Evolutionary conservation across 2,113 vertebrate species (phyloP).

Genomic region (Nanger granti): DNA sequence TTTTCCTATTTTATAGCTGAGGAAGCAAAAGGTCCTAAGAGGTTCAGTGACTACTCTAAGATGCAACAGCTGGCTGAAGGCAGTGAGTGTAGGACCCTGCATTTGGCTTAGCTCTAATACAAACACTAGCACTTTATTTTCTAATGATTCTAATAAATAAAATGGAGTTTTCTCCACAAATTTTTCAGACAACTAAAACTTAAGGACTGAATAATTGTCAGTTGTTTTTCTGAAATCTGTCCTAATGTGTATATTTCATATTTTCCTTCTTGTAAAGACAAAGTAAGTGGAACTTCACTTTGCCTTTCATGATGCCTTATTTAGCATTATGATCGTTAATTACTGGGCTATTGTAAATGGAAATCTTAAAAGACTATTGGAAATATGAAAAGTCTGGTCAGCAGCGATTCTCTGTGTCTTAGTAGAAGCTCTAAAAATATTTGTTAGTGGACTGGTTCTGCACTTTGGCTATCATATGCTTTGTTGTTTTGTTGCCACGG

Average conservation of each 20-base stretch:
- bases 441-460: not conserved
- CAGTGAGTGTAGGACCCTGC: not conserved
- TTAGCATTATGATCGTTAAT: not conserved
- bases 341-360: not conserved
- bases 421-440: not conserved
- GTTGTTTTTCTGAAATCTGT: not conserved
- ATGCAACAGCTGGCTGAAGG: not conserved
- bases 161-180: not conserved
- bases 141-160: not conserved
- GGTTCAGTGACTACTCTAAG: not conserved
- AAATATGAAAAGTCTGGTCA: not conserved
- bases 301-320: not conserved
- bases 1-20: not conserved
- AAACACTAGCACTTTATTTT: not conserved
- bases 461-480: not conserved
- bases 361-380: not conserved
- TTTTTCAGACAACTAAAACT: not conserved
- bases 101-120: not conserved
- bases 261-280: not conserved
- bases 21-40: not conserved
- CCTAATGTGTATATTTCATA: not conserved
- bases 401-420: not conserved
- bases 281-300: not conserved
- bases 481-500: not conserved
- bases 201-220: not conserved